These are phyloP conservation scores for Elephas maximus DNA, from an alignment of 2,113 vertebrate genomes.

Conservation along the genomic window DNA sequence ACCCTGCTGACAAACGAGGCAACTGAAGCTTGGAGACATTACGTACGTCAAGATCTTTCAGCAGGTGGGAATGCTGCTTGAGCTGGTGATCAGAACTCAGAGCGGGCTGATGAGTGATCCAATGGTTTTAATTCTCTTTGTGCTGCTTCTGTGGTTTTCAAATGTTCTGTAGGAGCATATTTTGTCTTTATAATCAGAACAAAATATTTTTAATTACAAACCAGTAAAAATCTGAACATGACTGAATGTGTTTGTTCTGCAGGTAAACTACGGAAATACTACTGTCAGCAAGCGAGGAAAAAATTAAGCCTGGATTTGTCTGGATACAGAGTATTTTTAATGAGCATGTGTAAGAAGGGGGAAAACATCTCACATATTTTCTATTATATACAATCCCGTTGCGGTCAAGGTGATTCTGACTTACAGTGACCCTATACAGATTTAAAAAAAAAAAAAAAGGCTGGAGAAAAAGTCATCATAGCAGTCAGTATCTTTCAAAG, in stretches of 20 bases:
- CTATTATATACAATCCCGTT: background rate
- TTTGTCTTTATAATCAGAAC: background rate
- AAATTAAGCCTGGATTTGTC: background rate
- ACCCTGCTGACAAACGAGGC: background rate
- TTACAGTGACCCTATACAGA: background rate
- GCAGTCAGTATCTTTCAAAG: background rate
- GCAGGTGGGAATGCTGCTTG: background rate
- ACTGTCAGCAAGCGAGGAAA: background rate
- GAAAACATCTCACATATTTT: background rate
- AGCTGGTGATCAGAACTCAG: background rate
- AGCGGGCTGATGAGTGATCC: too few relatives aligned
- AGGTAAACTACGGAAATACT: background rate
- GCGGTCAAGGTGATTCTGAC: too few relatives aligned
- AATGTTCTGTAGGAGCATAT: background rate
- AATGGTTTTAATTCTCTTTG: background rate
- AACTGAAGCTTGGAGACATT: background rate
- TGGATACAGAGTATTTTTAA: conserved; percentile 21
- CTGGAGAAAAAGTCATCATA: background rate
- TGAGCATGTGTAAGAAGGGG: background rate
- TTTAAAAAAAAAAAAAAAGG: background rate
- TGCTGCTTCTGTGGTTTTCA: background rate
- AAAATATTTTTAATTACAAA: conserved; percentile 29
- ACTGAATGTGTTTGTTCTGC: background rate
- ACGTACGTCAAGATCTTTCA: background rate
- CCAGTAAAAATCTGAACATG: background rate